Evolutionary conservation across 2,888 invertebrate species (phyloP), one percentile per base, ranked within the genome.

Genomic region (Lordiphosa fenestrarum): DNA sequence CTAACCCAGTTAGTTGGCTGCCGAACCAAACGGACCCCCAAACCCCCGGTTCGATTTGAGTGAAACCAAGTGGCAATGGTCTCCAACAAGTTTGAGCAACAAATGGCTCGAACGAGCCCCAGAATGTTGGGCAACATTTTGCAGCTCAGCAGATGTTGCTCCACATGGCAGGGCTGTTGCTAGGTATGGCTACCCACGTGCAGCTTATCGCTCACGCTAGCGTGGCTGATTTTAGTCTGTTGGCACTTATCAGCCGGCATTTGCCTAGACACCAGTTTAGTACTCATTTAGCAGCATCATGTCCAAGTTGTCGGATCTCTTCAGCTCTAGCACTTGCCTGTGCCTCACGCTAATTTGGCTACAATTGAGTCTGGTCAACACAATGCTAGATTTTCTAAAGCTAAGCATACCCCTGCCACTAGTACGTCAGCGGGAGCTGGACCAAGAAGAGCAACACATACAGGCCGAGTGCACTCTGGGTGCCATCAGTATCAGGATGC

Each of bases 1-100:
- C 81, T 87, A 86, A 87, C 87, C 87, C 86, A 87, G 80, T 85
- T 85, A 80, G 77, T 52, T 25, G 25, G 25, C 25, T 9, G 19
- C 21, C 40, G 49, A 54, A 58, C 25, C 25, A 25, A 25, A 7
- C 25, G 25, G 2, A 19, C 25, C 25, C 25, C 38, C 12, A n/a
- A n/a, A 15, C 15, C 15, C 15, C 2, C 25, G 30, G 25, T 15
- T 44, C 7, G 39, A 41, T 12, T 30, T 44, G 30, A 30, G 30
- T 30, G 30, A 30, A 30, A 30, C 9, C 30, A 30, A 30, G 9
- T 30, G 30, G 30, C 30, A 30, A 30, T 30, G 30, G 30, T 30
- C 30, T 30, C 10, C 9, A 30, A 30, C 30, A 30, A 10, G 30
- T 30, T 30, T 30, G n/a, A 3, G 7, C 7, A 5, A 19, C 4